Evolutionary conservation across 1,140 invertebrate genomes (phyloP), one percentile per base, ranked within the genome.

Genomic region (Eufriesea mexicana): DNA sequence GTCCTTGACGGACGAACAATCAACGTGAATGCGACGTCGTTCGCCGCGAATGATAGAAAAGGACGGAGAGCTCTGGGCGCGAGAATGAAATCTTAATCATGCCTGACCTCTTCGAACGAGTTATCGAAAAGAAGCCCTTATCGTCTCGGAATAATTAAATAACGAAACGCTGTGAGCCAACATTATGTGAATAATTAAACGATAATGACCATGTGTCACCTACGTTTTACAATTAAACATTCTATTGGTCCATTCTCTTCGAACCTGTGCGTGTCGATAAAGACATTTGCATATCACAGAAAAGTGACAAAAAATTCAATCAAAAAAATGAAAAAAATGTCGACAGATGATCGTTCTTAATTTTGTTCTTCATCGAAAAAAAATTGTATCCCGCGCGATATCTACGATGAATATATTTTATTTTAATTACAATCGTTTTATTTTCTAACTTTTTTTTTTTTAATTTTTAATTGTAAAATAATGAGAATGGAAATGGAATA

Each of bases 121-220:
- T 85, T 87, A 87, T 89, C 84, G 55, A 64, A 14, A 72, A 68
- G 81, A 72, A 59, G 84, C 79, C 81, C 80, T 90, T 92, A 91
- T 91, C 91, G 72, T 84, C 70, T 79, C 73, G 81, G 75, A 90
- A 91, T 92, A 93, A 92, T 92, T 93, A 92, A 93, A 92, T 93
- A 92, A 92, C 91, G 89, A 91, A 84, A 76, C 77, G 84, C 84
- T 82, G 78, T 79, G 87, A 86, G 83, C 73, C 83, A 87, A 89
- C 85, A 68, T 88, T 90, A 91, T 87, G 87, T 91, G 90, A 91
- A 90, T 92, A 91, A 90, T 90, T 83, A 68, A 74, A 78, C 77
- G 91, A 91, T 92, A 92, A 88, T 66, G 42, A 82, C 64, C 73
- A 75, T 74, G 66, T 79, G 20, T 72, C 59, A 55, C 18, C 62